phyloP scores from a whole-genome alignment of 37 sponge, comb jelly and placozoan genomes.

The Chondrilla cf. caribensis region DNA sequence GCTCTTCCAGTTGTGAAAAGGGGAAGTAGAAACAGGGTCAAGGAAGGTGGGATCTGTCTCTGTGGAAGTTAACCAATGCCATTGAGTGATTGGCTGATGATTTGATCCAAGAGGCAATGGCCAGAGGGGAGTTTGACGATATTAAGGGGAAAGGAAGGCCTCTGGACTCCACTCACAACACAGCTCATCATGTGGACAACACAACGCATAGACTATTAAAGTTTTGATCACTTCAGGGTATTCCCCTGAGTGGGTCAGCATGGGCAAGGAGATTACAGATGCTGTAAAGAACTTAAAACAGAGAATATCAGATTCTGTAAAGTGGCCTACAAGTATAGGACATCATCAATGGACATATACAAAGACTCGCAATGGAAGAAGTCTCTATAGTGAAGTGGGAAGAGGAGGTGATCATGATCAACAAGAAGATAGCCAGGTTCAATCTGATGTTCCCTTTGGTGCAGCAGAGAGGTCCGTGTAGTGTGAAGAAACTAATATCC shows the following conservation, averaged over 20 bases:
- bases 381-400: background rate
- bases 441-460: constrained; percentile 18
- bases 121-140: constrained; percentile 26
- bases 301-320: background rate
- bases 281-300: background rate
- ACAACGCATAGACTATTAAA: constrained; percentile 7
- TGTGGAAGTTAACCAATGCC: background rate
- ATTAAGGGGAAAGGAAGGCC: constrained; percentile 31
- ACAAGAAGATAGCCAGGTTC: constrained; percentile 21
- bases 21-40: background rate
- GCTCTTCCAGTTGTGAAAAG: constrained; percentile 8
- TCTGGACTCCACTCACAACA: background rate
- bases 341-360: too few species aligned
- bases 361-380: too few species aligned
- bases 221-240: constrained; percentile 26
- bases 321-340: too few species aligned
- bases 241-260: constrained; percentile 12
- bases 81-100: constrained; percentile 16
- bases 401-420: background rate
- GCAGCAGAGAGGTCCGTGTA: constrained; percentile 15
- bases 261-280: constrained; percentile 19
- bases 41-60: background rate
- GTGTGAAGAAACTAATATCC: background rate
- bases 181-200: background rate
- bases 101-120: constrained; percentile 18